Percentiles rank a stretch among this genome's conserved stretches.
These are phyloP conservation scores for Bergia sp. DNA, from an alignment of 92 coral and sea anemone genomes.

Conservation along the genomic window DNA sequence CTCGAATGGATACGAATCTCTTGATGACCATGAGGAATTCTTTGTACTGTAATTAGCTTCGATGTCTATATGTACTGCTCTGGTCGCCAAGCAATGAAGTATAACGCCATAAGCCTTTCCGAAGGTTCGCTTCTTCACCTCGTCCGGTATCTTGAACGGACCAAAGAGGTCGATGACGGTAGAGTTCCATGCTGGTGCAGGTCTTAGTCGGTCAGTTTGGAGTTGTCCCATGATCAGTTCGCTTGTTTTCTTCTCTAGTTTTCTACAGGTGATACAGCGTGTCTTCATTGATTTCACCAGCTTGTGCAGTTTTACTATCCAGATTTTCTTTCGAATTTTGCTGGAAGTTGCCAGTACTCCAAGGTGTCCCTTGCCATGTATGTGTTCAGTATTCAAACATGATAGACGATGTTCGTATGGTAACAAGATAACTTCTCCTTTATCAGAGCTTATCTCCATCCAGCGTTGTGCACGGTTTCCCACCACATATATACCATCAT, in stretches of 20 bases:
- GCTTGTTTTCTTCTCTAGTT: background rate
- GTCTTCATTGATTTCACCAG: background rate
- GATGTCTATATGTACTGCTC: slow-evolving; percentile 50
- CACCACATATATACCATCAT: too few relatives aligned
- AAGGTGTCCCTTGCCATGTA: slow-evolving; percentile 53
- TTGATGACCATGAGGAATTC: background rate
- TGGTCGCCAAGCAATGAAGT: slow-evolving; percentile 45
- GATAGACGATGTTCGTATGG: slow-evolving; percentile 59
- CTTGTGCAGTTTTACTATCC: slow-evolving; percentile 53
- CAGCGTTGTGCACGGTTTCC: slow-evolving; percentile 18
- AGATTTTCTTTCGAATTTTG: slow-evolving; percentile 55
- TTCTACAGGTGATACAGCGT: slow-evolving; percentile 29
- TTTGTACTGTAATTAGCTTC: background rate
- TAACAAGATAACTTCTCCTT: slow-evolving; percentile 57
- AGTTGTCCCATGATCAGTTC: slow-evolving; percentile 45
- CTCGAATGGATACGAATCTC: too few relatives aligned
- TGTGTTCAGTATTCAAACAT: slow-evolving; percentile 39
- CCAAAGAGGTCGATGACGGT: slow-evolving; percentile 54
- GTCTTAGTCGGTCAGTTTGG: slow-evolving; percentile 44
- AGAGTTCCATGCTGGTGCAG: slow-evolving; percentile 48
- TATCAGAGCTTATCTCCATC: slow-evolving; percentile 60
- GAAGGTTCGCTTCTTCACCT: slow-evolving; percentile 42
- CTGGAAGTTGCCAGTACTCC: slow-evolving; percentile 62
- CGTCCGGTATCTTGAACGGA: slow-evolving; percentile 40
- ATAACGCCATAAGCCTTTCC: slow-evolving; percentile 53